phyloP scores from a whole-genome alignment of 2,797 vertebrate species.

The Selene dorsalis region DNA sequence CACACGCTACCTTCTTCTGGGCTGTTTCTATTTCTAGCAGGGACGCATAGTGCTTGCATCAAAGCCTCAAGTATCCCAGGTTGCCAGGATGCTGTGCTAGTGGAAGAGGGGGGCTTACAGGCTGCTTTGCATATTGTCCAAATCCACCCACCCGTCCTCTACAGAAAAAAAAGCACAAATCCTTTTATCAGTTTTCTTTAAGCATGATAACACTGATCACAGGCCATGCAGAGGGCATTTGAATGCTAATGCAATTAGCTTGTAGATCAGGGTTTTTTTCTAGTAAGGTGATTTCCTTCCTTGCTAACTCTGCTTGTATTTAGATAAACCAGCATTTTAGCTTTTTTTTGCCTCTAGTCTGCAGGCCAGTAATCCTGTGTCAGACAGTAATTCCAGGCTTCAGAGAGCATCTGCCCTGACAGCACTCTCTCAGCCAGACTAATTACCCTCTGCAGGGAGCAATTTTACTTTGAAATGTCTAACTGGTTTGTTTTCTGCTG shows the following conservation, averaged over 20 bases:
- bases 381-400: constrained; percentile 75
- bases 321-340: constrained; percentile 58
- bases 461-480: constrained; percentile 32
- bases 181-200: constrained; percentile 50
- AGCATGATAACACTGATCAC: constrained; percentile 30
- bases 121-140: constrained; percentile 67
- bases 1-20: constrained; percentile 61
- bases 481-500: constrained; percentile 40
- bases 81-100: constrained; percentile 78
- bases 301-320: constrained; percentile 40
- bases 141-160: constrained; percentile 54
- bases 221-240: constrained; percentile 29
- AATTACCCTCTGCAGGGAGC: constrained; percentile 48
- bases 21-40: constrained; percentile 78
- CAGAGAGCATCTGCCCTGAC: constrained; percentile 59
- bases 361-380: constrained; percentile 69
- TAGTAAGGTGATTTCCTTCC: constrained; percentile 30
- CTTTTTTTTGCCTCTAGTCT: constrained; percentile 34
- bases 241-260: constrained; percentile 34
- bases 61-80: constrained; percentile 72
- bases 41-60: constrained; percentile 69
- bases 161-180: constrained; percentile 1
- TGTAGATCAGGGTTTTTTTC: constrained; percentile 12
- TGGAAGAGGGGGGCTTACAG: constrained; percentile 39
- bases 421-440: constrained; percentile 40